phyloP scores from a whole-genome alignment of 2,113 vertebrate genomes.

The Centropus bengalensis region DNA sequence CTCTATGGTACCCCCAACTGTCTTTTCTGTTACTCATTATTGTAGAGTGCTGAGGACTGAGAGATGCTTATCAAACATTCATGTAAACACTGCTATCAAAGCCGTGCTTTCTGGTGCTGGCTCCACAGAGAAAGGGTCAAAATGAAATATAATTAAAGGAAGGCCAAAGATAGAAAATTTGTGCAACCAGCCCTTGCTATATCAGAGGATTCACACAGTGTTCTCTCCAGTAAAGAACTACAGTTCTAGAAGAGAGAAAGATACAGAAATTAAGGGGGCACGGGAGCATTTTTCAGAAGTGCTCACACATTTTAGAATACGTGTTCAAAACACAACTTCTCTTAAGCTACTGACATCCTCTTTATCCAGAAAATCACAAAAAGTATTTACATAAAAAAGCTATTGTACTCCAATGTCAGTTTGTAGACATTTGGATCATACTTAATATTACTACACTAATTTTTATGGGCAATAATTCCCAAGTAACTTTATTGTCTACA shows the following conservation, averaged over 20 bases:
- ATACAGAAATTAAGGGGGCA: not conserved
- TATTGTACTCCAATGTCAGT: not conserved
- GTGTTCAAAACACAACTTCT: not conserved
- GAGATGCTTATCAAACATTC: slow-evolving; percentile 82
- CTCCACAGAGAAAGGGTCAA: slow-evolving; percentile 64
- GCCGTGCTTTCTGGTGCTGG: slow-evolving; percentile 51
- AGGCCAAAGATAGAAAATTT: slow-evolving; percentile 54
- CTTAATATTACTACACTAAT: not conserved
- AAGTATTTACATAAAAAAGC: not conserved
- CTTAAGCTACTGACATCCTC: not conserved
- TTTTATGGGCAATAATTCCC: not conserved
- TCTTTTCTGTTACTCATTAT: slow-evolving; percentile 67
- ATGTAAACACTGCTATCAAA: slow-evolving; percentile 76
- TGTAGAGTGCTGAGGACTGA: slow-evolving; percentile 69
- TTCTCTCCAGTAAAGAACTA: not conserved
- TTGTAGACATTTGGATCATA: not conserved
- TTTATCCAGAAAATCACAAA: not conserved
- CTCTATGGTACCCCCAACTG: slow-evolving; percentile 59
- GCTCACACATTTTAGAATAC: not conserved
- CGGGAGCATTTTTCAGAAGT: not conserved
- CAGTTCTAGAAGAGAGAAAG: not conserved
- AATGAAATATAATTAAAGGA: slow-evolving; percentile 68
- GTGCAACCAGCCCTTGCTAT: not conserved
- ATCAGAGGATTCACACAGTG: not conserved
- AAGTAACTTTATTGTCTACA: not conserved